Percentiles rank a stretch among this genome's conserved stretches.
Evolutionary conservation across 2,888 invertebrate species (phyloP).

Genomic region (Eremobia ochroleuca): DNA sequence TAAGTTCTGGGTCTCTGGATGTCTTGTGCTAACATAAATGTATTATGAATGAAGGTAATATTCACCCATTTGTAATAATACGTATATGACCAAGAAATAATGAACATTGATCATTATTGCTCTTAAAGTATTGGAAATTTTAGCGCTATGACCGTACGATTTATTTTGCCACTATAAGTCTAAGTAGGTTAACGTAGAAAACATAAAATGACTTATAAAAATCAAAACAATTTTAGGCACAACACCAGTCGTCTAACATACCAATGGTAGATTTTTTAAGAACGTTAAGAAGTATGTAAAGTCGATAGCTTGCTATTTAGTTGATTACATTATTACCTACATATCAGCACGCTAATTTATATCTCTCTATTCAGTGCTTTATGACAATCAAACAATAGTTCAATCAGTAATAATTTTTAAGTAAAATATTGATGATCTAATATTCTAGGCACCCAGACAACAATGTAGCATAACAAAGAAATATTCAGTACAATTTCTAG

Average conservation of each 20-base stretch:
- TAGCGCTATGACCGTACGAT: background rate
- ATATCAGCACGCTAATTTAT: background rate
- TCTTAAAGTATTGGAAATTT: background rate
- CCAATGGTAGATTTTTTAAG: background rate
- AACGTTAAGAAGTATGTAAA: background rate
- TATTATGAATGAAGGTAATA: background rate
- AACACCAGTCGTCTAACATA: background rate
- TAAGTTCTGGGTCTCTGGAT: background rate
- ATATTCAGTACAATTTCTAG: background rate
- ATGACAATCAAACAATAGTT: constrained; percentile 4
- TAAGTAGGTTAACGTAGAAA: background rate
- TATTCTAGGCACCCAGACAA: background rate
- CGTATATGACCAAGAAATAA: no score
- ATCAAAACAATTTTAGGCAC: fast-evolving
- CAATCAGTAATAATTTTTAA: constrained; percentile 3
- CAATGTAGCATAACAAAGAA: background rate
- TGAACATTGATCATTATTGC: no score
- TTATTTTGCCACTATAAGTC: background rate
- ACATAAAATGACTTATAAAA: background rate
- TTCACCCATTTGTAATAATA: background rate
- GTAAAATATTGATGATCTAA: background rate
- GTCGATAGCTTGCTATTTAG: background rate
- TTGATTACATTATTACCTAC: background rate
- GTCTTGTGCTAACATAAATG: background rate
- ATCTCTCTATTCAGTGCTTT: constrained; percentile 9